phyloP scores from a whole-genome alignment of 2,113 vertebrate genomes.

The Tor tambroides region DNA sequence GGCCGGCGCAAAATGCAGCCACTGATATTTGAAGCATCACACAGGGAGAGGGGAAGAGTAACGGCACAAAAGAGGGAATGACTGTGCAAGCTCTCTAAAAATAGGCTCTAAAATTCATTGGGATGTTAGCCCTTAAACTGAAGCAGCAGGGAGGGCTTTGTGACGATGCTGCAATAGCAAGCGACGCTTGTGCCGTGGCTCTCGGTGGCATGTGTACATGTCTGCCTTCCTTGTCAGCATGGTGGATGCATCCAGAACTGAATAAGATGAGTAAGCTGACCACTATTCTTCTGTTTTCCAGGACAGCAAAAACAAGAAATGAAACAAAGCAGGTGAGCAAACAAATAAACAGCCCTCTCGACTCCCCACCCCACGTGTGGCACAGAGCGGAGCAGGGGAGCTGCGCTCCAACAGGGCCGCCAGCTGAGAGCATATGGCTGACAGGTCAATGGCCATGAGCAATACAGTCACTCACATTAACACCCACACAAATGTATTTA shows the following conservation, averaged over 20 bases:
- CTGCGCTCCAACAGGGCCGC: slow-evolving; percentile 66
- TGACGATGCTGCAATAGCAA: background rate
- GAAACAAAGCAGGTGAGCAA: slow-evolving; percentile 68
- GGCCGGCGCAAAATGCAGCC: slow-evolving; percentile 51
- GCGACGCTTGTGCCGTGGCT: background rate
- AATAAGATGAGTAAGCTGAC: slow-evolving; percentile 66
- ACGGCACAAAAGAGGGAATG: slow-evolving; percentile 26
- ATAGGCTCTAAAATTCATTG: slow-evolving; percentile 48
- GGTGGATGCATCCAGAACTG: slow-evolving; percentile 63
- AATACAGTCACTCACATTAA: slow-evolving; percentile 27
- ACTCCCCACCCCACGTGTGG: slow-evolving; percentile 50
- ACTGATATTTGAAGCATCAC: slow-evolving; percentile 48
- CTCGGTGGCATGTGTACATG: slow-evolving; percentile 22
- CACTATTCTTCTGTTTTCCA: slow-evolving; percentile 46
- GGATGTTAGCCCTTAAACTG: slow-evolving; percentile 27
- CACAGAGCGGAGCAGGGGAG: slow-evolving; percentile 57
- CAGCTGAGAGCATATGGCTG: slow-evolving; percentile 74
- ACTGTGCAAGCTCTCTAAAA: slow-evolving; percentile 30
- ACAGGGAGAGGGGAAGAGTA: slow-evolving; percentile 27
- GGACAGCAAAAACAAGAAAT: slow-evolving; percentile 67
- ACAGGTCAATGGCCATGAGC: slow-evolving; percentile 56
- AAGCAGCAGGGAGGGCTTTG: slow-evolving; percentile 4
- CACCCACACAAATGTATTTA: slow-evolving; percentile 28
- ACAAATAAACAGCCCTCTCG: slow-evolving; percentile 63
- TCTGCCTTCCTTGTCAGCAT: slow-evolving; percentile 51